phyloP scores from a whole-genome alignment of 2,113 vertebrate genomes.

The Oncorhynchus tshawytscha region DNA sequence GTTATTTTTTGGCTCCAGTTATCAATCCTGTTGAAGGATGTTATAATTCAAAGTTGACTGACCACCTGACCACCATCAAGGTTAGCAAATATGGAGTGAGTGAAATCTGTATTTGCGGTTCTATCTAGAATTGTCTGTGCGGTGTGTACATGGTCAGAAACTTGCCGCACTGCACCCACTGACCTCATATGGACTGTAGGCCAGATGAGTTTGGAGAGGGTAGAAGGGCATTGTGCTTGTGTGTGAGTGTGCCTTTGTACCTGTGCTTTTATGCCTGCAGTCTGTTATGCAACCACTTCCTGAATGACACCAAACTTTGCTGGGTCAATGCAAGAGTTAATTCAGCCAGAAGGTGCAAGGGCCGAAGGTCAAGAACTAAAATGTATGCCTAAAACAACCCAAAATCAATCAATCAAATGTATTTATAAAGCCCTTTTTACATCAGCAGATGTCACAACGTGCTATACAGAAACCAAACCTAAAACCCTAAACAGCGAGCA shows the following conservation, averaged over 20 bases:
- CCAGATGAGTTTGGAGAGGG: background rate
- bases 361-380: background rate
- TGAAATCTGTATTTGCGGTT: constrained; percentile 45
- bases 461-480: no score
- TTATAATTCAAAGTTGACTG: constrained; percentile 40
- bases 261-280: no score
- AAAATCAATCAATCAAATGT: background rate
- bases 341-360: background rate
- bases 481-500: no score
- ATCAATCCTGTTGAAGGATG: background rate
- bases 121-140: background rate
- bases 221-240: background rate
- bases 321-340: background rate
- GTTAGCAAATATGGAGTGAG: constrained; percentile 38
- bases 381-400: background rate
- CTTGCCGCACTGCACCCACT: background rate
- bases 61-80: constrained; percentile 40
- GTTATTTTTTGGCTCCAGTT: background rate
- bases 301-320: background rate
- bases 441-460: no score
- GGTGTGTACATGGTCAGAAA: background rate
- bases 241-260: background rate
- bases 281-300: background rate
- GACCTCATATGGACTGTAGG: background rate
- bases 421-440: no score